Percentiles rank a stretch among this genome's conserved stretches.
phyloP scores from a whole-genome alignment of 2,797 vertebrate genomes.

The Sebastolobus alascanus region DNA sequence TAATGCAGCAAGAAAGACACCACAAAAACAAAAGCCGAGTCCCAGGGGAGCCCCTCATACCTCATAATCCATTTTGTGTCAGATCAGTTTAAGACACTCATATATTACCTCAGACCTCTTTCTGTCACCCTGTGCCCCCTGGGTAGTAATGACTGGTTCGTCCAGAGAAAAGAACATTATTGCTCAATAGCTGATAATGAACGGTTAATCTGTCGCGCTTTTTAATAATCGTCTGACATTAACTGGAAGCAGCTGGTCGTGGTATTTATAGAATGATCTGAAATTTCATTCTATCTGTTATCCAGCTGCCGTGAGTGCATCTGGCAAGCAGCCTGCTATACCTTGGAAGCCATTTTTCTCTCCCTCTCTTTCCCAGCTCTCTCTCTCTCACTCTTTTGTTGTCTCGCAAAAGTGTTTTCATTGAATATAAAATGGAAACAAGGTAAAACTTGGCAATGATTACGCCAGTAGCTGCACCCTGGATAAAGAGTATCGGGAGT shows the following conservation, averaged over 20 bases:
- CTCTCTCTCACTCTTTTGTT: conserved; percentile 39
- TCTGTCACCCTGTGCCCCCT: conserved; percentile 24
- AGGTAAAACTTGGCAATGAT: conserved; percentile 30
- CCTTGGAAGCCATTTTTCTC: conserved; percentile 61
- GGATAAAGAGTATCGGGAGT: background rate
- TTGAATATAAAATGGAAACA: conserved; percentile 52
- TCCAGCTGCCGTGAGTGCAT: conserved; percentile 85
- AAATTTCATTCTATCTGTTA: conserved; percentile 87
- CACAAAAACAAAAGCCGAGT: conserved; percentile 58
- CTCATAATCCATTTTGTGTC: conserved; percentile 68
- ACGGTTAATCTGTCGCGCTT: conserved; percentile 68
- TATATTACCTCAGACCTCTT: conserved; percentile 51
- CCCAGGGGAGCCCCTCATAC: conserved; percentile 37
- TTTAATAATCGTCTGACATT: conserved; percentile 85
- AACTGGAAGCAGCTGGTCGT: conserved; percentile 86
- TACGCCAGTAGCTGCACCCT: background rate
- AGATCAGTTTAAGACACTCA: conserved; percentile 55
- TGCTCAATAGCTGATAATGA: conserved; percentile 68
- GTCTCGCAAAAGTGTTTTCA: conserved; percentile 42
- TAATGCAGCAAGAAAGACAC: conserved; percentile 61
- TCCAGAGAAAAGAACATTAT: conserved; percentile 69
- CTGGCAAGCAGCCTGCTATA: conserved; percentile 83
- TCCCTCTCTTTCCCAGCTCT: conserved; percentile 28
- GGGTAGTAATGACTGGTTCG: conserved; percentile 29
- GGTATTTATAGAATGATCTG: conserved; percentile 90